These are phyloP conservation scores for Lepas anatifera DNA, from an alignment of 2,888 invertebrate genomes.

Conservation along the genomic window DNA sequence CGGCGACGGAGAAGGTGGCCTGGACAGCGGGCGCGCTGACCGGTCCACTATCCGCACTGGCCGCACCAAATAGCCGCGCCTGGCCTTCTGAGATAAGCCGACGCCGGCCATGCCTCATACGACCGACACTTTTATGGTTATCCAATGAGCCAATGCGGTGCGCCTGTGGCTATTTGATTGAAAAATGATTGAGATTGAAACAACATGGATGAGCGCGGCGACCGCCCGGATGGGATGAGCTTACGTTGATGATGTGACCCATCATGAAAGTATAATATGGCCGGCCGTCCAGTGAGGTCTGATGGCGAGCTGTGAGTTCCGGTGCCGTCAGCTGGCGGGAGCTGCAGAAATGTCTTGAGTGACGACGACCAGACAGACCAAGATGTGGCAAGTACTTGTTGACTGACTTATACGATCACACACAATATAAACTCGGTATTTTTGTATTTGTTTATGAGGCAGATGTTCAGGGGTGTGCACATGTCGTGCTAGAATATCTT, in stretches of 20 bases:
- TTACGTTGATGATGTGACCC: constrained; percentile 10
- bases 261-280: constrained; percentile 5
- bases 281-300: neutral
- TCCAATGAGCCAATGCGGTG: constrained; percentile 12
- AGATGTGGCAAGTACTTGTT: too few species aligned
- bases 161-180: constrained; percentile 11
- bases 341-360: too few species aligned
- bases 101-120: neutral
- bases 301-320: too few species aligned
- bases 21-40: neutral
- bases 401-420: too few species aligned
- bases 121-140: constrained; percentile 10
- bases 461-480: too few species aligned
- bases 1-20: too few species aligned
- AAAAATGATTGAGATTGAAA: constrained; percentile 12
- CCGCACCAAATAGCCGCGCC: neutral
- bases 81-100: neutral
- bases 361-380: too few species aligned
- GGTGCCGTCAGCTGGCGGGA: neutral
- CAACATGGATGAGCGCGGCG: neutral
- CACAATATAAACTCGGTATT: too few species aligned
- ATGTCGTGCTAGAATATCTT: too few species aligned
- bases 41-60: neutral
- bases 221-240: neutral
- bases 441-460: too few species aligned